Evolutionary conservation across 2,113 vertebrate genomes (phyloP).

Genomic region (Dissostichus mawsoni): DNA sequence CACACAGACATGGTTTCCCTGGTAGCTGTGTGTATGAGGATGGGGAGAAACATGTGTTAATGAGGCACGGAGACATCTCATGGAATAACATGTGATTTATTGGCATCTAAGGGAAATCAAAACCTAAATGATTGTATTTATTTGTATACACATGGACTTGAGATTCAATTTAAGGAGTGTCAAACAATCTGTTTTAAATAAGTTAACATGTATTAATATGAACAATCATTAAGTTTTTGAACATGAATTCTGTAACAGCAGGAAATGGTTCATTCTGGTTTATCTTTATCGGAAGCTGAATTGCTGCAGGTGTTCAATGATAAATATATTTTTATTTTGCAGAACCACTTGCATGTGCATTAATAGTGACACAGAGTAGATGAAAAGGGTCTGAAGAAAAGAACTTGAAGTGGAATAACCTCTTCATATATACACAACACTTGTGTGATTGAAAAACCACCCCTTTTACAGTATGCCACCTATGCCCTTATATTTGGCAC

Average conservation of each 20-base stretch:
- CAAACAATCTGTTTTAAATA: conserved; percentile 49
- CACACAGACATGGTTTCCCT: background rate
- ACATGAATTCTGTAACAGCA: conserved; percentile 3
- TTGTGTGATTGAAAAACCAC: conserved; percentile 1
- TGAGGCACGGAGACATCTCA: conserved; percentile 28
- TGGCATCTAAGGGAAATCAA: conserved; percentile 39
- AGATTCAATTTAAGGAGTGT: background rate
- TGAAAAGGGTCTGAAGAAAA: background rate
- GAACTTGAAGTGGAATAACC: conserved; percentile 9
- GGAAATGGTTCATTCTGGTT: background rate
- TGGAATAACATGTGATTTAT: conserved; percentile 64
- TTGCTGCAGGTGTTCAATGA: conserved; percentile 27
- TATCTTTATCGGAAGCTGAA: background rate
- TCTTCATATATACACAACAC: conserved; percentile 36
- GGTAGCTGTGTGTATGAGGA: conserved; percentile 6
- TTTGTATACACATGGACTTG: conserved; percentile 29
- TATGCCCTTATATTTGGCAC: conserved; percentile 37
- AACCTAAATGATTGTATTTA: background rate
- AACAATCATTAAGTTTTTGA: background rate
- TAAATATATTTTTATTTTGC: conserved; percentile 47
- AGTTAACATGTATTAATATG: conserved; percentile 45
- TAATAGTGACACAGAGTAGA: conserved; percentile 12
- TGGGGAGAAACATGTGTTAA: conserved; percentile 22
- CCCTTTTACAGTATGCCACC: background rate
- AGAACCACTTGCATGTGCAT: conserved; percentile 6